phyloP scores from a whole-genome alignment of 1,140 invertebrate genomes.

The Sitobion miscanthi region DNA sequence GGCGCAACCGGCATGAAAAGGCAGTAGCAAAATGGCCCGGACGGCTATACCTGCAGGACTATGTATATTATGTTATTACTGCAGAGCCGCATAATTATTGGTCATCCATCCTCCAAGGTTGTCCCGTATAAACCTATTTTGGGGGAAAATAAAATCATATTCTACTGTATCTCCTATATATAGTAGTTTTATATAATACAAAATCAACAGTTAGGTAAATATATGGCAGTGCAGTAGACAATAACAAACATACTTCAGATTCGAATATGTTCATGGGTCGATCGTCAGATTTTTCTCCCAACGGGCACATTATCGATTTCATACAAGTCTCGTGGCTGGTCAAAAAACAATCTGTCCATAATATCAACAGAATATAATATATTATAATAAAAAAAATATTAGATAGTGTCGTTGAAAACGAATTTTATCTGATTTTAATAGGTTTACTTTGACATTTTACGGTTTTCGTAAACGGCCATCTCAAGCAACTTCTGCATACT shows the following conservation, averaged over 20 bases:
- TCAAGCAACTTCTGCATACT: neutral
- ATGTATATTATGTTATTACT: neutral
- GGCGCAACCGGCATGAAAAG: too few species aligned
- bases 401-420: neutral
- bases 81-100: neutral
- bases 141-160: neutral
- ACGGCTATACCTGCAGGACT: neutral
- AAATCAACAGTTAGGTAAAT: neutral
- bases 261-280: neutral
- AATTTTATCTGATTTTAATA: neutral
- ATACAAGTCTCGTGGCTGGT: neutral
- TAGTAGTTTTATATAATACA: neutral
- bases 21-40: neutral
- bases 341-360: neutral
- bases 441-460: slow-evolving; percentile 17
- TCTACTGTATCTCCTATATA: neutral
- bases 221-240: neutral
- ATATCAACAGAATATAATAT: neutral
- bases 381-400: neutral
- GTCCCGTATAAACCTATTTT: neutral
- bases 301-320: neutral
- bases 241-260: neutral
- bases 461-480: neutral
- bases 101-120: neutral
- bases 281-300: neutral